Percentiles rank a stretch among this genome's conserved stretches.
phyloP scores from a whole-genome alignment of 2,113 vertebrate species.

The Peucedramus taeniatus region DNA sequence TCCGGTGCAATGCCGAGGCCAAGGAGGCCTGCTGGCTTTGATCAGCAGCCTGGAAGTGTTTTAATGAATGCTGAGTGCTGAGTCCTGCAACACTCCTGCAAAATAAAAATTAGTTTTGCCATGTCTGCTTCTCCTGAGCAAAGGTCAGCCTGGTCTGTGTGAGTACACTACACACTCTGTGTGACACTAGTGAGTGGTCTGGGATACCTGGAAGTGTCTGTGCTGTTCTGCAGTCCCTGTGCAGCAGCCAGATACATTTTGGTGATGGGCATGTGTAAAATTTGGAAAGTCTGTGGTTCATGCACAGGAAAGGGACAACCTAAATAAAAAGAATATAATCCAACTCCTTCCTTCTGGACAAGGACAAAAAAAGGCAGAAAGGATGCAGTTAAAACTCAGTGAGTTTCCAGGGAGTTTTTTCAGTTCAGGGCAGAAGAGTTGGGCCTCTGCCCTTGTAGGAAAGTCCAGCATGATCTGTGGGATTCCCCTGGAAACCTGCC shows the following conservation, averaged over 20 bases:
- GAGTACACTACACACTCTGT: too few relatives aligned
- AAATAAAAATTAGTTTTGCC: background rate
- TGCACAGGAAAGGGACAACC: background rate
- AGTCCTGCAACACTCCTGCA: conserved; percentile 8
- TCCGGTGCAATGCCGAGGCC: background rate
- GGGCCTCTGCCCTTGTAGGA: accelerated
- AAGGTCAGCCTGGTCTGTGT: background rate
- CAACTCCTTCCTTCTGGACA: background rate
- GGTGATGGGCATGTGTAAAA: background rate
- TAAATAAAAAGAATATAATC: background rate
- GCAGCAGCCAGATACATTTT: background rate
- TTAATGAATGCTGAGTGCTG: conserved; percentile 4
- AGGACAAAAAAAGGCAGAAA: background rate
- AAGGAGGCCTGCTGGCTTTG: conserved; percentile 11
- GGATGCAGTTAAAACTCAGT: background rate
- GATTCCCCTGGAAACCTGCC: background rate
- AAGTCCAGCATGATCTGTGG: background rate
- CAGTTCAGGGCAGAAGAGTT: background rate
- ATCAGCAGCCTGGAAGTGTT: conserved; percentile 12
- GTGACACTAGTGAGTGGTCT: background rate
- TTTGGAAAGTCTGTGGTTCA: background rate
- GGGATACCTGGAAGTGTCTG: background rate
- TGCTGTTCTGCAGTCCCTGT: background rate
- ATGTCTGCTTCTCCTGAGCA: background rate
- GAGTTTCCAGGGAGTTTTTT: background rate